A percentile compares a stretch with the other conserved stretches of the same genome.
Evolutionary conservation across 2,113 vertebrate species (phyloP).

Genomic region (Callipepla californica): DNA sequence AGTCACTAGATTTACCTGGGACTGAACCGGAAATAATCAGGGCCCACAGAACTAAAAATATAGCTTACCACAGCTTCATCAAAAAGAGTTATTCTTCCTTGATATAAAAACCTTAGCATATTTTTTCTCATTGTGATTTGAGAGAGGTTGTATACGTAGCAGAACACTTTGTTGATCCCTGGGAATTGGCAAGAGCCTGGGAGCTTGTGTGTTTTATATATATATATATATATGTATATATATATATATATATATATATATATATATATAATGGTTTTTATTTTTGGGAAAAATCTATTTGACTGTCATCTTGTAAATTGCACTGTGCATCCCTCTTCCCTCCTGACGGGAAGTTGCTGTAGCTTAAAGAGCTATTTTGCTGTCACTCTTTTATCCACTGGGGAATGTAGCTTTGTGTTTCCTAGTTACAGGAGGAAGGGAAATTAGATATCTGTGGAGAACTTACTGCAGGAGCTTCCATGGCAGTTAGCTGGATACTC

Average conservation of each 20-base stretch:
- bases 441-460: neutral
- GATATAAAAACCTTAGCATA: neutral
- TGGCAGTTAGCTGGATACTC: neutral
- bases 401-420: neutral
- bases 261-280: neutral
- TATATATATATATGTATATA: too few relatives aligned
- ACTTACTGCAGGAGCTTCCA: neutral
- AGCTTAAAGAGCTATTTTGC: slow-evolving; percentile 19
- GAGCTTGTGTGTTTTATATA: neutral
- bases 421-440: slow-evolving; percentile 16
- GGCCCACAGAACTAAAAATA: neutral
- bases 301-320: slow-evolving; percentile 5
- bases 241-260: too few relatives aligned
- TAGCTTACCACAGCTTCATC: neutral
- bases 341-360: neutral
- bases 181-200: neutral
- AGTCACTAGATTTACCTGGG: neutral
- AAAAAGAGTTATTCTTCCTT: neutral
- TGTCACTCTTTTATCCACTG: neutral
- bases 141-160: neutral
- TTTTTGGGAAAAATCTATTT: neutral
- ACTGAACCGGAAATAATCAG: neutral
- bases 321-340: neutral
- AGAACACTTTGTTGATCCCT: neutral
- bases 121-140: neutral